Evolutionary conservation across 2,888 invertebrate species (phyloP), one percentile per base, ranked within the genome.

Genomic region (Noctua pronuba): DNA sequence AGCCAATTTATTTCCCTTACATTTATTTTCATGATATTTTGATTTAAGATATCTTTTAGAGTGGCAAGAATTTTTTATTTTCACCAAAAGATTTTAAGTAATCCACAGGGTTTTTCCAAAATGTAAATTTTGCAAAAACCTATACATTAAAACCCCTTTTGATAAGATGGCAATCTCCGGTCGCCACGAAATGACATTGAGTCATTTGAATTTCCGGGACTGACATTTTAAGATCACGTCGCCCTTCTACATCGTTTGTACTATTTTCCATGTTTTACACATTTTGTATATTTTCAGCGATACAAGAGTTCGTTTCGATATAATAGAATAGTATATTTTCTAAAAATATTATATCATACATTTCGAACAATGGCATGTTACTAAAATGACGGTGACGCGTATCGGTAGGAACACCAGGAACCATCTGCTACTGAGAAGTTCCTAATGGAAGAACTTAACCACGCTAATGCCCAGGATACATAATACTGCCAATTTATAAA

Each of bases 101-200:
- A 31, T 11, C 28, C 2, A 49, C 58, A 46, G 1, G 4, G 1
- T 11, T 38, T 46, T 31, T 18, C 16, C 73, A 13, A 16, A n/a
- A 6, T 31, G 10, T 13, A 73, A 81, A n/a, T n/a, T n/a, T n/a
- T n/a, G n/a, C n/a, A n/a, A n/a, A n/a, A n/a, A n/a, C n/a, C n/a
- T n/a, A n/a, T 80, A 38, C 7, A 31, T 16, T 31, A 62, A 21
- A 31, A 82, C n/a, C 21, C 75, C 31, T 62, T 79, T 79, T 46
- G 67, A 66, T 75, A 76, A 81, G 67, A 67, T 66, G 49, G 41
- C 82, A 74, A 74, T 81, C 75, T 79, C 67, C 79, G 75, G 82
- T 79, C 44, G 24, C 60, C 58, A n/a, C 52, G 38, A 24, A 49
- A 49, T 13, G 46, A 62, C 60, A 62, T 67, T 62, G 46, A 52